These are phyloP conservation scores for Andrena trimmerana DNA, from an alignment of 2,888 invertebrate species.

Conservation along the genomic window DNA sequence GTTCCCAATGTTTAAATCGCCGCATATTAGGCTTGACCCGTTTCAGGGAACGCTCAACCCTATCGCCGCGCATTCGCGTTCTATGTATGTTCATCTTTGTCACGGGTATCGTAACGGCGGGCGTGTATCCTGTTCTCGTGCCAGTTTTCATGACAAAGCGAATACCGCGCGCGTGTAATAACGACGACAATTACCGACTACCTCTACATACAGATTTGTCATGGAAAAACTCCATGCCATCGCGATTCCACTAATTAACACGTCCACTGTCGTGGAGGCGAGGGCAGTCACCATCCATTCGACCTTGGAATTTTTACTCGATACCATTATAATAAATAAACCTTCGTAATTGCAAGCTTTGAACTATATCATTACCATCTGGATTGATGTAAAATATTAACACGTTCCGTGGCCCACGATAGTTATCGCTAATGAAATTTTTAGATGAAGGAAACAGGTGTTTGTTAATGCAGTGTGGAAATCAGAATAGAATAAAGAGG, in stretches of 20 bases:
- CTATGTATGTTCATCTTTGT: constrained; percentile 43
- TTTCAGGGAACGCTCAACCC: constrained; percentile 44
- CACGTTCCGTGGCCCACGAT: too few relatives aligned
- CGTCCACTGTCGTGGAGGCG: too few relatives aligned
- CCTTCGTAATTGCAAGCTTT: not conserved
- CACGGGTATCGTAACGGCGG: constrained; percentile 41
- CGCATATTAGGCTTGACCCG: constrained; percentile 51
- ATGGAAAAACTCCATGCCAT: not conserved
- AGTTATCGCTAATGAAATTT: too few relatives aligned
- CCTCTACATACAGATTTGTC: constrained; percentile 2
- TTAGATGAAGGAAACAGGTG: too few relatives aligned
- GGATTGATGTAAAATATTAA: not conserved
- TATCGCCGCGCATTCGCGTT: constrained; percentile 5
- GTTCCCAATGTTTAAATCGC: constrained; percentile 49
- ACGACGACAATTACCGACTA: constrained; percentile 45
- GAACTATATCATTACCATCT: not conserved
- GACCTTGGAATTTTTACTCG: not conserved
- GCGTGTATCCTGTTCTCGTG: constrained; percentile 57
- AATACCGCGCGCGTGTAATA: constrained; percentile 51
- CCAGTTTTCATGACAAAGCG: constrained; percentile 59
- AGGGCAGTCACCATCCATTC: too few relatives aligned
- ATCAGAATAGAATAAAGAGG: too few relatives aligned
- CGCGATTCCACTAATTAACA: not conserved
- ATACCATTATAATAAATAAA: not conserved
- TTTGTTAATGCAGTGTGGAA: too few relatives aligned